Base-by-base conservation (phyloP, 2,113 vertebrate species). In the Eidolon helvum region DNA sequence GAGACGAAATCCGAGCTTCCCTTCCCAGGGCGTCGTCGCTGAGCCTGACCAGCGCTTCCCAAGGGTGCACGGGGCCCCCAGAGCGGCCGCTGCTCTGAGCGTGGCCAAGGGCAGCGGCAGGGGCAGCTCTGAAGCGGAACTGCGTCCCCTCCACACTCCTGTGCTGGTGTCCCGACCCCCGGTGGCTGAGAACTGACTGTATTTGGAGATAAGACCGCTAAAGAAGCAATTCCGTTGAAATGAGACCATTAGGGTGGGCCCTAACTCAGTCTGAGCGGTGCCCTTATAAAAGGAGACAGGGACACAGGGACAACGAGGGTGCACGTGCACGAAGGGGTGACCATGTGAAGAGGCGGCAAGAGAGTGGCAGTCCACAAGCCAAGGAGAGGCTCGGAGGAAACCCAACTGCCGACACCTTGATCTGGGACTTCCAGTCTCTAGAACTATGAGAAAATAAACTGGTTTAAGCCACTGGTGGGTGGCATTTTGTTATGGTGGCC, bases 301-400 rank as follows among this genome's bases (percentile, higher is more conserved):
- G 77, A 74, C 40, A 10, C 26, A 57, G 68, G 30, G 26, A 21
- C 21, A 0, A 14, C 11, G 10, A 7, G 26, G 14, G 15, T 5
- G 7, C 35, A 22, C 1, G 8, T 0, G 16, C n/a, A 40, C 6
- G 22, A 5, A 7, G n/a, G 35, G 24, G 35, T 0, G 1, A 2
- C 8, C 7, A 4, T 1, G 9, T 5, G 40, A 28, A 35, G 30
- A 26, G 38, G 35, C 50, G 65, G 66, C 1, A 33, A 30, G 30
- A 45, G 0, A 6, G 38, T 0, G 0, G 55, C 8, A 1, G 0
- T 35, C 53, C 40, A 18, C 38, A n/a, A 33, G 75, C 72, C 80
- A 4, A 63, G 18, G 24, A 63, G 33, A 53, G 55, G 79, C 26
- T 63, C 45, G 9, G 59, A 53, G 45, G 83, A 61, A 63, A 40